These are phyloP conservation scores for Drosophila prosaltans DNA, from an alignment of 1,140 invertebrate species.

Conservation along the genomic window DNA sequence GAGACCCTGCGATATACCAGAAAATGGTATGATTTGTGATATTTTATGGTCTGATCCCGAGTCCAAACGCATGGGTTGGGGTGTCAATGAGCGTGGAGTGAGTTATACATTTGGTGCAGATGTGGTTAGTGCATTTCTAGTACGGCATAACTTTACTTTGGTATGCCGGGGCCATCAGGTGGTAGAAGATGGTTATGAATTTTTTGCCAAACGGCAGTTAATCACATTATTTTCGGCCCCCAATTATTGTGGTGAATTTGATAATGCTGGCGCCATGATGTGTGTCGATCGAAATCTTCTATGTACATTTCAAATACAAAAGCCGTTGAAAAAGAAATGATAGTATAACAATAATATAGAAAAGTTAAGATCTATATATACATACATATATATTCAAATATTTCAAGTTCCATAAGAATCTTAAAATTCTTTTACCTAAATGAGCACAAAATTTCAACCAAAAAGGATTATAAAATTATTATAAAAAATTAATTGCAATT, in stretches of 20 bases:
- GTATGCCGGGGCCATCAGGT: conserved; percentile 98
- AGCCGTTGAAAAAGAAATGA: conserved; percentile 4
- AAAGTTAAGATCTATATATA: neutral
- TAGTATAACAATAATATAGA: neutral
- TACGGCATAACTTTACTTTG: conserved; percentile 96
- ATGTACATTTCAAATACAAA: conserved; percentile 91
- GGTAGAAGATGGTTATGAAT: conserved; percentile 99
- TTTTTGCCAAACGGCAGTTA: conserved; percentile 98
- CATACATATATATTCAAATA: too few relatives aligned
- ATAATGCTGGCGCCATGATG: conserved; percentile 99
- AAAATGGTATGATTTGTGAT: conserved; percentile 96
- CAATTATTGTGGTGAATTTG: conserved; percentile 97
- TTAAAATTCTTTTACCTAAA: too few relatives aligned
- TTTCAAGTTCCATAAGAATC: neutral
- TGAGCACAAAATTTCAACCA: too few relatives aligned
- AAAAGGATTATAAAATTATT: too few relatives aligned
- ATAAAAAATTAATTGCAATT: too few relatives aligned
- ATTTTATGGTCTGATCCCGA: conserved; percentile 98
- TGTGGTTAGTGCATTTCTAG: conserved; percentile 95
- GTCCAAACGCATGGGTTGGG: conserved; percentile 92
- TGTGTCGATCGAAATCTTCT: conserved; percentile 98
- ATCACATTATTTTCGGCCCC: conserved; percentile 96
- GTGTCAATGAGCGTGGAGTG: conserved; percentile 96
- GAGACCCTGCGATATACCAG: conserved; percentile 95
- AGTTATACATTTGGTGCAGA: conserved; percentile 97